Evolutionary conservation across 1,140 invertebrate species (phyloP).

Genomic region (Heliconius melpomene): DNA sequence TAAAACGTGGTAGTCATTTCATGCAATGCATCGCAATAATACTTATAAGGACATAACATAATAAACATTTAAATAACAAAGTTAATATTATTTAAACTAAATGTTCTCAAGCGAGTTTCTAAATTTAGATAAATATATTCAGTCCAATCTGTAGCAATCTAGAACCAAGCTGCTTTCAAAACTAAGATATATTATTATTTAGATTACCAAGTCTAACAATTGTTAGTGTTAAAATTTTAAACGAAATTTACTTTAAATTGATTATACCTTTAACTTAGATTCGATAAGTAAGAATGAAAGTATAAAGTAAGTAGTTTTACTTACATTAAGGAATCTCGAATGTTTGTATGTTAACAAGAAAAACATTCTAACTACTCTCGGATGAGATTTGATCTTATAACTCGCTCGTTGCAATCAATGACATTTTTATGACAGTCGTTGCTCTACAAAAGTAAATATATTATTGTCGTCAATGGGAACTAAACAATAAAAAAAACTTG

Average conservation of each 20-base stretch:
- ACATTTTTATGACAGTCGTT: neutral
- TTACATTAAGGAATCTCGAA: too few species aligned
- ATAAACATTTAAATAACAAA: too few species aligned
- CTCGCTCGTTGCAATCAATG: neutral
- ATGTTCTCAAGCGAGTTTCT: neutral
- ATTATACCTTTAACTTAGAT: too few species aligned
- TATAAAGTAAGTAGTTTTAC: too few species aligned
- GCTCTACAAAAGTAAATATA: neutral
- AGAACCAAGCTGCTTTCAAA: neutral
- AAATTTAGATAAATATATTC: slow-evolving; percentile 4
- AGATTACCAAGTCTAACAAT: neutral
- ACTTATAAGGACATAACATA: too few species aligned
- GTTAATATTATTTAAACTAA: neutral
- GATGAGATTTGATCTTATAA: too few species aligned
- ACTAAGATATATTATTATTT: neutral
- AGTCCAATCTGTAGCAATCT: neutral
- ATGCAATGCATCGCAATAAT: neutral
- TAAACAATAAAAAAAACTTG: slow-evolving; percentile 4
- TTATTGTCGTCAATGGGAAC: neutral
- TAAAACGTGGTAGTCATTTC: neutral
- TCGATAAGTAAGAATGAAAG: too few species aligned
- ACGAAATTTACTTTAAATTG: too few species aligned
- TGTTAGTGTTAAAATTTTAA: neutral
- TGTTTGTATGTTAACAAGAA: too few species aligned
- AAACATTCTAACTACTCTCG: too few species aligned